Conservation (phyloP, 2,797 vertebrate genomes). For the Lepus townsendii region DNA sequence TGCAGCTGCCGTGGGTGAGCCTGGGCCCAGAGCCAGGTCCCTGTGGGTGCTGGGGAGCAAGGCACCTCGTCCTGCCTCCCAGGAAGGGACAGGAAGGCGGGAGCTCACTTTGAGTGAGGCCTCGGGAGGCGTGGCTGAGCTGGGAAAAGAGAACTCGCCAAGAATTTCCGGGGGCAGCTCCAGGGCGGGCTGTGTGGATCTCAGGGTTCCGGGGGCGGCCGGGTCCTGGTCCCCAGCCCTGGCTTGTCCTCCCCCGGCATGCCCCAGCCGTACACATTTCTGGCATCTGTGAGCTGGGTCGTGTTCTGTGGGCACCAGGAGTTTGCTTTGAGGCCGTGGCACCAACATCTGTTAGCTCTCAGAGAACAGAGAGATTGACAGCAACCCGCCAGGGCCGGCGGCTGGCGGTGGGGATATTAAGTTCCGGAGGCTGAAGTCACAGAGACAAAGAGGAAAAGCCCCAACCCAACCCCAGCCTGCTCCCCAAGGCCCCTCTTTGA, state of each 20-base stretch:
- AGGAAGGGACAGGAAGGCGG: too few relatives aligned
- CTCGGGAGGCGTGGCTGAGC: conserved; percentile 69
- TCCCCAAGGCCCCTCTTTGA: conserved; percentile 85
- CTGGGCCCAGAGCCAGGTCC: background rate
- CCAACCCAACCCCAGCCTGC: conserved; percentile 61
- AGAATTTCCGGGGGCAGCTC: conserved; percentile 84
- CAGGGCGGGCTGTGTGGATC: conserved; percentile 83
- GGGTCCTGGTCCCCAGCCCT: conserved; percentile 69
- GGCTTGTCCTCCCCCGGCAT: conserved; percentile 57
- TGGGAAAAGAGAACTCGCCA: conserved; percentile 80
- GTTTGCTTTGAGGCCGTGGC: conserved; percentile 88
- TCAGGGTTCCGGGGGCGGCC: conserved; percentile 79
- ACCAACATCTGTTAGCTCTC: conserved; percentile 91
- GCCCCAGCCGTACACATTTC: conserved; percentile 86
- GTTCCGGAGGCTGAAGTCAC: conserved; percentile 86
- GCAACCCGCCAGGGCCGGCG: conserved; percentile 82
- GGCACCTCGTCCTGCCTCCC: background rate
- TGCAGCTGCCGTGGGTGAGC: background rate
- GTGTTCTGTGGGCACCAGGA: conserved; percentile 87
- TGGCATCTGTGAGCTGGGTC: conserved; percentile 86
- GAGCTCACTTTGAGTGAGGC: background rate
- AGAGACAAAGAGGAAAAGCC: conserved; percentile 87
- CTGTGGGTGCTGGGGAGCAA: background rate
- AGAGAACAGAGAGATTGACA: conserved; percentile 88
- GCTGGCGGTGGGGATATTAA: conserved; percentile 81